Conservation (phyloP, 2,113 vertebrate genomes). For the Sphyrna mokarran region DNA sequence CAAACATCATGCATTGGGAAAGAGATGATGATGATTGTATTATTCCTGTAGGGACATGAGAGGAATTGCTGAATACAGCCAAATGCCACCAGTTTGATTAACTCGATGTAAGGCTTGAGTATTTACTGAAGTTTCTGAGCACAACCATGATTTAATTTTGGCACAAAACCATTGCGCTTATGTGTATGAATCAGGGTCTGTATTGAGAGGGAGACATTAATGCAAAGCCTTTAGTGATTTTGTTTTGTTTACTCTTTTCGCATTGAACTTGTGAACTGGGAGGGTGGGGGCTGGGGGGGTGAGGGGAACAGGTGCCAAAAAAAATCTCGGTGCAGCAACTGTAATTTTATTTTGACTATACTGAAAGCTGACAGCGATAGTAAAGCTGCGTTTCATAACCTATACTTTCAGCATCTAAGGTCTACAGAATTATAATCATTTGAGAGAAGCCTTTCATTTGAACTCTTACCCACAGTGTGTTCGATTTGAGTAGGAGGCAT, state of each 20-base stretch:
- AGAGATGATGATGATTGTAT: background rate
- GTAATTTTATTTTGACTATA: conserved; percentile 9
- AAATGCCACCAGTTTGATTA: background rate
- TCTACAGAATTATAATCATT: conserved; percentile 29
- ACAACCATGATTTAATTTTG: background rate
- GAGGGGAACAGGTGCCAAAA: background rate
- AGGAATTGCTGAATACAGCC: background rate
- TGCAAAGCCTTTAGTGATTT: background rate
- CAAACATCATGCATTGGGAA: background rate
- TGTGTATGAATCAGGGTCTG: conserved; percentile 18
- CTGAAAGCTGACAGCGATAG: background rate
- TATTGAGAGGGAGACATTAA: conserved; percentile 1
- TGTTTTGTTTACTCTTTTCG: background rate
- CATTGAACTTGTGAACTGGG: background rate
- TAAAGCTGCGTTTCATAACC: background rate
- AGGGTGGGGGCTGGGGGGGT: background rate
- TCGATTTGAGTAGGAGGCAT: conserved; percentile 19
- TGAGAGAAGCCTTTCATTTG: conserved; percentile 20
- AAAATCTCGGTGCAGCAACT: background rate
- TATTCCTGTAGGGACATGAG: background rate
- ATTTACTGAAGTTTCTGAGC: background rate
- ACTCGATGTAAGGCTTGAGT: background rate
- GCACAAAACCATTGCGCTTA: background rate
- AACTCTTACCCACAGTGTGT: background rate
- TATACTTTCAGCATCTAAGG: background rate